Conservation (phyloP, 2,888 invertebrate genomes). For the Agrilus biguttatus region DNA sequence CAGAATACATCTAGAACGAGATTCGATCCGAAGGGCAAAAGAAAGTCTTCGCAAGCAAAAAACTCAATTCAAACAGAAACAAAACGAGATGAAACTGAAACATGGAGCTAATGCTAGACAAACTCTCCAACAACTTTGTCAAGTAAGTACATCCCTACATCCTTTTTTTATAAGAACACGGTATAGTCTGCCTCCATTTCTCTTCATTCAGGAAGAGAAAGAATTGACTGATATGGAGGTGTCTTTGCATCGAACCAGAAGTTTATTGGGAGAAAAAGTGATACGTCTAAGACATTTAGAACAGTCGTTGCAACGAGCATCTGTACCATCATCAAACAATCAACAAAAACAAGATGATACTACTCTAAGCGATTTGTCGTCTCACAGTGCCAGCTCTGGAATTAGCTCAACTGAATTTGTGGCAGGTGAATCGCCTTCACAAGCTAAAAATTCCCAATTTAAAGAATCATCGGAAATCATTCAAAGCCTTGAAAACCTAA, state of each 20-base stretch:
- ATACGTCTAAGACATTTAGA: conserved; percentile 67
- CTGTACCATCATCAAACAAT: conserved; percentile 27
- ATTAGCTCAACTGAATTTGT: conserved; percentile 52
- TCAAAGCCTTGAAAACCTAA: conserved; percentile 53
- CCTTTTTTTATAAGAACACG: not conserved
- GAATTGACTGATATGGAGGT: conserved; percentile 75
- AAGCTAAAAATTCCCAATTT: conserved; percentile 30
- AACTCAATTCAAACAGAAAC: conserved; percentile 50
- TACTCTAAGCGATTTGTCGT: conserved; percentile 51
- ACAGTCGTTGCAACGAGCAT: conserved; percentile 54
- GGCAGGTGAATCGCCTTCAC: conserved; percentile 35
- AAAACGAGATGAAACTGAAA: conserved; percentile 35
- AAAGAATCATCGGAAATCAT: conserved; percentile 56
- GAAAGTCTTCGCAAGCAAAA: conserved; percentile 56
- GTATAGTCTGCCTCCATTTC: not conserved
- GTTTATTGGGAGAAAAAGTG: conserved; percentile 68
- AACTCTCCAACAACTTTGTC: conserved; percentile 39
- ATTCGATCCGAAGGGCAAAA: conserved; percentile 70
- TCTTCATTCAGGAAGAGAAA: conserved; percentile 55
- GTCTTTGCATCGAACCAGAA: conserved; percentile 65
- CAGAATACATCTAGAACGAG: conserved; percentile 64
- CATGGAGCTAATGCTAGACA: conserved; percentile 35
- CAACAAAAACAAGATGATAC: conserved; percentile 36
- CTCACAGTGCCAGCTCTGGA: conserved; percentile 43
- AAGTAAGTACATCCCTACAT: conserved; percentile 23